phyloP scores from a whole-genome alignment of 2,888 invertebrate genomes.

The Agonopterix arenella region DNA sequence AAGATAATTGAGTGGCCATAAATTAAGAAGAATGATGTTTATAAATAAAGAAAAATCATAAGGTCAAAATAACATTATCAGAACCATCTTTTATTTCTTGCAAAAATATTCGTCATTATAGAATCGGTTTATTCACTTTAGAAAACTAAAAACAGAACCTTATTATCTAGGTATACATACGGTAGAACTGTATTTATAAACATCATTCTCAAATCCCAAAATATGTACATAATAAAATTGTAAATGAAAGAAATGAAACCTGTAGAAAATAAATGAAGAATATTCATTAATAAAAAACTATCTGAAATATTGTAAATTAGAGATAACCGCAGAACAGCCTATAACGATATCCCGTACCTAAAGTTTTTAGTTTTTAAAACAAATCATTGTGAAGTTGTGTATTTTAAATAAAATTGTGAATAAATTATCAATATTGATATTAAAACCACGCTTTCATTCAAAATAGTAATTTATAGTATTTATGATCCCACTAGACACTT shows the following conservation, averaged over 20 bases:
- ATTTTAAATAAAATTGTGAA: slow-evolving; percentile 77
- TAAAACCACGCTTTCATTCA: slow-evolving; percentile 34
- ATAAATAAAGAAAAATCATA: slow-evolving; percentile 24
- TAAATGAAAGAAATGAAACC: slow-evolving; percentile 63
- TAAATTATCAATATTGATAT: slow-evolving; percentile 77
- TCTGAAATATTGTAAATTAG: slow-evolving; percentile 58
- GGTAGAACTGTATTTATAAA: slow-evolving; percentile 31
- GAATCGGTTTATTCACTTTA: too few species aligned
- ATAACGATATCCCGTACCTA: slow-evolving; percentile 69
- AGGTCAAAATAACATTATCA: too few species aligned
- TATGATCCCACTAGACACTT: too few species aligned
- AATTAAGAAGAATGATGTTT: slow-evolving; percentile 39
- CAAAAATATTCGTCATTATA: neutral
- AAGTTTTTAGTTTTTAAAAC: slow-evolving; percentile 73
- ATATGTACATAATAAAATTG: slow-evolving; percentile 60
- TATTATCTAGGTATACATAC: neutral
- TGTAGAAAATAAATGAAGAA: slow-evolving; percentile 52
- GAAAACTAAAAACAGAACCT: neutral
- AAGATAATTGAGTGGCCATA: slow-evolving; percentile 71
- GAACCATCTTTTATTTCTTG: too few species aligned
- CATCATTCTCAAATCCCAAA: slow-evolving; percentile 36
- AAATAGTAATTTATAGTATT: neutral
- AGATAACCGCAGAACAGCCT: slow-evolving; percentile 60
- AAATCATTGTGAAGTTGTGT: slow-evolving; percentile 75
- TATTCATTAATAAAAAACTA: slow-evolving; percentile 42